A percentile compares a stretch with the other conserved stretches of the same genome.
These are phyloP conservation scores for Agelastica alni DNA, from an alignment of 2,888 invertebrate genomes.

Conservation along the genomic window DNA sequence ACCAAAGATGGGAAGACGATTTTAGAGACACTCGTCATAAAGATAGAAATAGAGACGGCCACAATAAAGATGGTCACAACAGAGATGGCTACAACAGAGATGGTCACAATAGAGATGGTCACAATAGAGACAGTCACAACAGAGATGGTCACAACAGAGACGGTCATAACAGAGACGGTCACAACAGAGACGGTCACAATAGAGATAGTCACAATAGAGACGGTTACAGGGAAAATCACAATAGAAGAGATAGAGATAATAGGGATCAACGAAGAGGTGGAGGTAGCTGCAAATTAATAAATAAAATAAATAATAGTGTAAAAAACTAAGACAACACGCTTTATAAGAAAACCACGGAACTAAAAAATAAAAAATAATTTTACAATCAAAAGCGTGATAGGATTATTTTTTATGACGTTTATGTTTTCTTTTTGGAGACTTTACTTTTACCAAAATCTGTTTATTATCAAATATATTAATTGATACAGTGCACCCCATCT, in stretches of 20 bases:
- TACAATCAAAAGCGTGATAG: too few relatives aligned
- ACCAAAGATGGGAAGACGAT: slow-evolving; percentile 18
- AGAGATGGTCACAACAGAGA: slow-evolving; percentile 17
- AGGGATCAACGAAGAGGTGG: slow-evolving; percentile 16
- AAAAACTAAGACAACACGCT: too few relatives aligned
- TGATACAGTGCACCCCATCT: too few relatives aligned
- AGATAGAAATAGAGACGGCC: slow-evolving; percentile 10
- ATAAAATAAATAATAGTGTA: too few relatives aligned
- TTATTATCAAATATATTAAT: too few relatives aligned
- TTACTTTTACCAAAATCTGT: too few relatives aligned
- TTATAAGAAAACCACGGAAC: too few relatives aligned
- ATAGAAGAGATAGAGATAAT: slow-evolving; percentile 19
- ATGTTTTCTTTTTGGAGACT: too few relatives aligned
- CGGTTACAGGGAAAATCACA: slow-evolving; percentile 11
- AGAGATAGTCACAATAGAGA: slow-evolving; percentile 10
- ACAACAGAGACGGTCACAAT: slow-evolving; percentile 12
- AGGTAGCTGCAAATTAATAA: background rate
- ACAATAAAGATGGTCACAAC: slow-evolving; percentile 15
- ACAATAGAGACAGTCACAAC: slow-evolving; percentile 12
- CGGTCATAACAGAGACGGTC: slow-evolving; percentile 23
- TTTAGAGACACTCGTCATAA: slow-evolving; percentile 3
- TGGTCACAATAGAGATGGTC: slow-evolving; percentile 10
- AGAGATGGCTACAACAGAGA: slow-evolving; percentile 29
- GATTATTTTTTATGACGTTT: background rate
- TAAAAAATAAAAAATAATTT: too few relatives aligned